Evolutionary conservation across 2,797 vertebrate species (phyloP).

Genomic region (Trematomus bernacchii): DNA sequence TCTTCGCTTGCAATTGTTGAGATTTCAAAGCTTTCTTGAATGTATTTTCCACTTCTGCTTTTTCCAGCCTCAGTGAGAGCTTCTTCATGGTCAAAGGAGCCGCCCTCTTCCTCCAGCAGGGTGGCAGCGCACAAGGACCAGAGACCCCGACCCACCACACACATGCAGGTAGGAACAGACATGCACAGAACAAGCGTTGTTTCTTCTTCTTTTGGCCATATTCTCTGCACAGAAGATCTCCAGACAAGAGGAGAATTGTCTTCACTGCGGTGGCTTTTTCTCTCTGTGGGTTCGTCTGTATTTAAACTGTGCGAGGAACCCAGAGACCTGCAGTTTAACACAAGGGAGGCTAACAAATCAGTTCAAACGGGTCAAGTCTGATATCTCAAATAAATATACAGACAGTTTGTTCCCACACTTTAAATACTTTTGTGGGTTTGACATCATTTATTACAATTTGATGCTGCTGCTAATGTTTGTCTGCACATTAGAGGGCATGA

Average conservation of each 20-base stretch:
- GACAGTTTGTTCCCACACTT: background rate
- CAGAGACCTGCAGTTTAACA: slow-evolving; percentile 19
- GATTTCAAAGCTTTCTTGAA: background rate
- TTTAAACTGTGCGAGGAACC: slow-evolving; percentile 23
- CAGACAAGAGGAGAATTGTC: slow-evolving; percentile 34
- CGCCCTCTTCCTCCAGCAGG: slow-evolving; percentile 97
- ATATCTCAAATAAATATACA: background rate
- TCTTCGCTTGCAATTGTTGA: slow-evolving; percentile 5
- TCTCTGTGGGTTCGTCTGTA: slow-evolving; percentile 28
- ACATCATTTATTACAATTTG: slow-evolving; percentile 2
- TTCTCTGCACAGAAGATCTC: slow-evolving; percentile 15
- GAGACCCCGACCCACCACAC: slow-evolving; percentile 93
- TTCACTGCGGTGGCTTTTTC: slow-evolving; percentile 30
- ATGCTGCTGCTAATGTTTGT: slow-evolving; percentile 3
- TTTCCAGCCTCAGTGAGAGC: slow-evolving; percentile 94
- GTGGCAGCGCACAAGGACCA: slow-evolving; percentile 89
- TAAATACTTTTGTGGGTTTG: background rate
- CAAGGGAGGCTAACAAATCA: background rate
- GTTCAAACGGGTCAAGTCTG: slow-evolving; percentile 4
- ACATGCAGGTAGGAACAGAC: slow-evolving; percentile 90
- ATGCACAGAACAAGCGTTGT: slow-evolving; percentile 69
- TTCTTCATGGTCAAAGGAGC: slow-evolving; percentile 99
- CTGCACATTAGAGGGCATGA: slow-evolving; percentile 15
- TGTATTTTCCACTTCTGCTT: slow-evolving; percentile 9
- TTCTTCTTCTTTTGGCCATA: background rate